Base-by-base conservation (phyloP, 2,888 invertebrate species). In the Epinotia brunnichana region DNA sequence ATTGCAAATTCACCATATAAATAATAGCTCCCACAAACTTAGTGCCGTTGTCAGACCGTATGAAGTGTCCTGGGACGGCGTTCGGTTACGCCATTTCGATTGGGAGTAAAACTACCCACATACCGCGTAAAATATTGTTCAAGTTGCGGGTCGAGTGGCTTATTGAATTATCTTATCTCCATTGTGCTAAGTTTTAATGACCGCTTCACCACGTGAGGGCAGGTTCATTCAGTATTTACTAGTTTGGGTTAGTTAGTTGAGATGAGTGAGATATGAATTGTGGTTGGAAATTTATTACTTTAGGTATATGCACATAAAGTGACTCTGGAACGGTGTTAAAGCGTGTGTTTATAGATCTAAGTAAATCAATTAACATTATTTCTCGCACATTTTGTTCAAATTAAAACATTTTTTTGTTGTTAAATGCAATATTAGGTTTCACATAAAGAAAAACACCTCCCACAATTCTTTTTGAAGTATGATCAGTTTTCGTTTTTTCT, bases 181-280 rank as follows among this genome's bases (percentile, higher is more conserved):
- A 88, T 89, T 89, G 89, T 89, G 83, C 83, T 86, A 87, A 89
- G 89, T 88, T 89, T 87, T 89, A 91, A 91, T 90, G 87, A 90
- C 87, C 85, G 85, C 79, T 83, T 80, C 79, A 44, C 68, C 68
- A 68, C 72, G 71, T 61, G 71, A 66, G 70, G 70, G 70, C 62
- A 62, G 67, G 67, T 67, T 71, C 53, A 66, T 66, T 72, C 71
- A 61, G 61, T 67, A 61, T 61, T 67, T 72, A 72, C 71, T 61
- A 67, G 67, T 67, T 67, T 9, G 62, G 66, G 29, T 53, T 69
- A 41, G 53, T 41, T 60, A 35, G 35, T 41, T 29, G 44, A 57
- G 57, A 57, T 35, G 17, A 53, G 54, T 72, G 53, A 54, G 60
- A 61, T 71, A 60, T 48, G 67, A 67, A 66, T 64, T 54, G 53